phyloP scores from a whole-genome alignment of 2,113 vertebrate genomes.

The Plectropomus leopardus region DNA sequence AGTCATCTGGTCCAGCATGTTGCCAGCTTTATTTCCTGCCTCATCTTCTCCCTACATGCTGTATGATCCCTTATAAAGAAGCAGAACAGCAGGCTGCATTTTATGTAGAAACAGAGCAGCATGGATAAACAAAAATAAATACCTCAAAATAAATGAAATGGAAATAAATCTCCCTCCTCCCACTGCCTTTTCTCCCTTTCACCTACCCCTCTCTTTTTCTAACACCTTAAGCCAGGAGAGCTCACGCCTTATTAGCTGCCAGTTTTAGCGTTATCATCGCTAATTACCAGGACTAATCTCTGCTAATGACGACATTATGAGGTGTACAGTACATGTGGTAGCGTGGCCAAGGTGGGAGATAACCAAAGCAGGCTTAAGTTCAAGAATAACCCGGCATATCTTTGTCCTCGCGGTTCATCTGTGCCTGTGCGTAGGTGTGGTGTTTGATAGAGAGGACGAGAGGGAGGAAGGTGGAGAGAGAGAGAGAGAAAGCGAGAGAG shows the following conservation, averaged over 20 bases:
- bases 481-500: not conserved
- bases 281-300: conserved; percentile 78
- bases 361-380: conserved; percentile 51
- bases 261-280: conserved; percentile 65
- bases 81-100: not conserved
- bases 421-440: conserved; percentile 37
- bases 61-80: conserved; percentile 9
- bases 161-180: conserved; percentile 11
- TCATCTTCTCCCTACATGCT: conserved; percentile 4
- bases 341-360: conserved; percentile 46
- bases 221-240: conserved; percentile 57
- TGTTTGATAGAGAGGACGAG: conserved; percentile 26
- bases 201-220: conserved; percentile 11
- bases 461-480: not conserved
- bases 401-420: conserved; percentile 23
- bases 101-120: not conserved
- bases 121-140: conserved; percentile 26
- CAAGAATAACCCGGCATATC: conserved; percentile 51
- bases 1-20: conserved; percentile 1
- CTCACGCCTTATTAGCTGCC: conserved; percentile 64
- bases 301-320: conserved; percentile 73
- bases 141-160: conserved; percentile 33
- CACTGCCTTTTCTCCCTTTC: conserved; percentile 15
- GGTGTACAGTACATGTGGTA: conserved; percentile 57
- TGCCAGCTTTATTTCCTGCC: conserved; percentile 10